These are phyloP conservation scores for Halichoeres trimaculatus DNA, from an alignment of 2,113 vertebrate species.

Conservation along the genomic window DNA sequence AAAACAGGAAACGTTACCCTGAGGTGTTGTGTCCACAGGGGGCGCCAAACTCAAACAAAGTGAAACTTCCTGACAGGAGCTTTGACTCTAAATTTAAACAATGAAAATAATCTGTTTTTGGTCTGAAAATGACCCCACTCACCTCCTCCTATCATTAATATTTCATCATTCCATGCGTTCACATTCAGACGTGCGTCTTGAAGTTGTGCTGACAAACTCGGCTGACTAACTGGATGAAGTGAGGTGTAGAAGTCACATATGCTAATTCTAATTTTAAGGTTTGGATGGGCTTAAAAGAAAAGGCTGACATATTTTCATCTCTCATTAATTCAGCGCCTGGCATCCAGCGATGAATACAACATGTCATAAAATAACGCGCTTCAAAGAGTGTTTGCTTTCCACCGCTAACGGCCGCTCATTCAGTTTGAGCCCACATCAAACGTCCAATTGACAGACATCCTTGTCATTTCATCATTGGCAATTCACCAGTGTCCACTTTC, in stretches of 20 bases:
- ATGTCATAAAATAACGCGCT: slow-evolving; percentile 59
- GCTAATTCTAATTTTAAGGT: slow-evolving; percentile 48
- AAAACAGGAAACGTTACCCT: no score
- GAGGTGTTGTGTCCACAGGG: no score
- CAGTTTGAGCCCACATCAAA: slow-evolving; percentile 63
- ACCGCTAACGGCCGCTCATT: slow-evolving; percentile 48
- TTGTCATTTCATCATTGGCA: slow-evolving; percentile 64
- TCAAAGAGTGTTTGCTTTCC: slow-evolving; percentile 66
- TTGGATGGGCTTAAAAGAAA: slow-evolving; percentile 48
- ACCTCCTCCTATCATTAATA: neutral
- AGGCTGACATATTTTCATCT: slow-evolving; percentile 35
- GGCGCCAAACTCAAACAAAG: no score
- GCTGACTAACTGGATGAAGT: slow-evolving; percentile 20
- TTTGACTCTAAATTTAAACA: neutral
- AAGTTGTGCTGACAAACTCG: neutral
- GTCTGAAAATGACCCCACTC: neutral
- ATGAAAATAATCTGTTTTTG: neutral
- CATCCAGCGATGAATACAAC: slow-evolving; percentile 57
- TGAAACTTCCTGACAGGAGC: no score
- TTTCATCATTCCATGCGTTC: neutral
- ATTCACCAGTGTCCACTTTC: slow-evolving; percentile 58
- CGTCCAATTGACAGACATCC: slow-evolving; percentile 65
- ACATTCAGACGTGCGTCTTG: neutral
- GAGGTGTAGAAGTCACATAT: slow-evolving; percentile 31
- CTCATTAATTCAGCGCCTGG: slow-evolving; percentile 52